Percentiles rank a stretch among this genome's conserved stretches.
phyloP scores from a whole-genome alignment of 2,113 vertebrate species.

The Hemiprocne comata region DNA sequence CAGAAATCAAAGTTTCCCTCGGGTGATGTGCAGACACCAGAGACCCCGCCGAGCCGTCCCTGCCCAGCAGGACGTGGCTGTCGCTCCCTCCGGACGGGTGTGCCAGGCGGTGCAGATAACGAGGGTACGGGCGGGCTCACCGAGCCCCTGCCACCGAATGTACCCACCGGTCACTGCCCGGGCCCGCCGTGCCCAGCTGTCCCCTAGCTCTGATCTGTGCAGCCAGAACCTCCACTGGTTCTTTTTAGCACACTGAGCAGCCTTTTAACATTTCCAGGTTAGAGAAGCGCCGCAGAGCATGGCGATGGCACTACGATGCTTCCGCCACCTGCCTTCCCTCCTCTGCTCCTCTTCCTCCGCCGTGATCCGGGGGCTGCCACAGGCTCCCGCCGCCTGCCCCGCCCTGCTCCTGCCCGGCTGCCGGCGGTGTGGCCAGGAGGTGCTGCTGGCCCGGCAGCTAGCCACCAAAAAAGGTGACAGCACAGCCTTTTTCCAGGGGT shows the following conservation, averaged over 20 bases:
- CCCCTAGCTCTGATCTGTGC: no score
- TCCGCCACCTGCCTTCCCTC: conserved; percentile 72
- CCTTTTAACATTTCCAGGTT: neutral
- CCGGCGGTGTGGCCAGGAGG: neutral
- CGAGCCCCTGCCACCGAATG: no score
- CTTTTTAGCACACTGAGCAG: no score
- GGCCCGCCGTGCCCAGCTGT: no score
- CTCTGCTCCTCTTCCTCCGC: conserved; percentile 43
- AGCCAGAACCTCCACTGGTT: no score
- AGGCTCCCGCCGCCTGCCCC: neutral
- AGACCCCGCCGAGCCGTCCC: no score
- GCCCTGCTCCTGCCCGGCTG: neutral
- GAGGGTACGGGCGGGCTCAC: no score
- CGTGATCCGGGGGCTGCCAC: neutral
- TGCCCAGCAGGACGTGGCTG: no score
- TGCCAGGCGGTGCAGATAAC: no score
- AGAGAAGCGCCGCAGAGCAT: neutral
- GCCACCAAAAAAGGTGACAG: conserved; percentile 93
- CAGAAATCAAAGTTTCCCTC: neutral
- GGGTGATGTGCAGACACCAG: neutral
- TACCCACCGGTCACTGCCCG: no score
- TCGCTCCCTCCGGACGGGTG: no score
- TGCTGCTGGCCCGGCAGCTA: conserved; percentile 74
- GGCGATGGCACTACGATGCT: conserved; percentile 73
- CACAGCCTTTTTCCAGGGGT: neutral